Evolutionary conservation across 2,113 vertebrate species (phyloP).

Genomic region (Rhea pennata): DNA sequence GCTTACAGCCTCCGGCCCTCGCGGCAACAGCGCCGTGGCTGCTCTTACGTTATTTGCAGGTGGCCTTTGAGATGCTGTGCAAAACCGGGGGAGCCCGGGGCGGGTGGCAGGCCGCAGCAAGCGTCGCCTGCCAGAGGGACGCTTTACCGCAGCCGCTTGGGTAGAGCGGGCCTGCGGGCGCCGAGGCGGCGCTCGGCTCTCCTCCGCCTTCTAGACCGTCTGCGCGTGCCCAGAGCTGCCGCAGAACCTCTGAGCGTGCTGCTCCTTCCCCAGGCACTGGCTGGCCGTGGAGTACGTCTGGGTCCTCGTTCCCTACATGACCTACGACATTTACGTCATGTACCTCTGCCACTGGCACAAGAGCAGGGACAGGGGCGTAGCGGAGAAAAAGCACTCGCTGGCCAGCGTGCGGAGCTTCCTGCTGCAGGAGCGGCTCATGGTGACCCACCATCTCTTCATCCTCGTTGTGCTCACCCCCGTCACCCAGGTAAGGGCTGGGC

Average conservation of each 20-base stretch:
- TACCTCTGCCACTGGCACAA: conserved; percentile 95
- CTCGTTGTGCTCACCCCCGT: conserved; percentile 90
- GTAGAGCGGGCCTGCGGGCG: no score
- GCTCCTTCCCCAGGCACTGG: conserved; percentile 87
- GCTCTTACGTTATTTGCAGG: no score
- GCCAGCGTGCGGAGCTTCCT: conserved; percentile 85
- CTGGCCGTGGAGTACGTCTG: conserved; percentile 89
- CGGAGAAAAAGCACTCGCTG: conserved; percentile 79
- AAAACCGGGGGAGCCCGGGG: no score
- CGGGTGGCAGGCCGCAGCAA: no score
- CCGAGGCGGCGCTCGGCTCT: not conserved
- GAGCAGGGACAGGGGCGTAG: conserved; percentile 78
- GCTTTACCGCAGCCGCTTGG: no score
- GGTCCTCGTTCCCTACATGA: conserved; percentile 94
- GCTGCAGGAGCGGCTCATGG: conserved; percentile 88
- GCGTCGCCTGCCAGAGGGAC: not conserved
- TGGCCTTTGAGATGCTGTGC: no score
- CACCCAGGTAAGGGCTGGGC: conserved; percentile 83
- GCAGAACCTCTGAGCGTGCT: not conserved
- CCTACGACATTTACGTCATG: conserved; percentile 94
- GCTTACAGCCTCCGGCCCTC: no score
- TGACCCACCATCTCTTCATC: conserved; percentile 91
- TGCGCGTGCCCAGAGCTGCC: fast-evolving
- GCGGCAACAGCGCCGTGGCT: no score
- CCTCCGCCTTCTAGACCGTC: no score